Conservation (phyloP, 2,888 invertebrate species). For the Ennomos fuscantarius region DNA sequence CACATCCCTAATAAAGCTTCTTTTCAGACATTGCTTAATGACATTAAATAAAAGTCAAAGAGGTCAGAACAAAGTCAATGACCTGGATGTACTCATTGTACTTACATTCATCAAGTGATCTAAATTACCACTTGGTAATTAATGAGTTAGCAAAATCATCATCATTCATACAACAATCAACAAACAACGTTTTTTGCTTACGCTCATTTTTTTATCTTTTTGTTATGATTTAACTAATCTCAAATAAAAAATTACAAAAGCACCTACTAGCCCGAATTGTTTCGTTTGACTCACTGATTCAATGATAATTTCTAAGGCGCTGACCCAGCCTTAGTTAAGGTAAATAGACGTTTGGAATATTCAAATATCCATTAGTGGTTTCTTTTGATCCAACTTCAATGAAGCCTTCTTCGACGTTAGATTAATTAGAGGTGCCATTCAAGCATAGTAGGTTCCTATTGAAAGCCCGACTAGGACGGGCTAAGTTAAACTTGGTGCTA, state of each 20-base stretch:
- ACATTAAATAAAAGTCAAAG: neutral
- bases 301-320: slow-evolving; percentile 33
- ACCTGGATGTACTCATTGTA: neutral
- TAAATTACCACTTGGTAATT: slow-evolving; percentile 14
- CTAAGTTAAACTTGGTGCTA: slow-evolving; percentile 36
- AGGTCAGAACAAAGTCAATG: neutral
- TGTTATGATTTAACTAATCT: slow-evolving; percentile 10
- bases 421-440: slow-evolving; percentile 46
- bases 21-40: too few species aligned
- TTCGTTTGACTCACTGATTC: slow-evolving; percentile 38
- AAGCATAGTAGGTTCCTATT: slow-evolving; percentile 33
- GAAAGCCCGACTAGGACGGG: slow-evolving; percentile 27
- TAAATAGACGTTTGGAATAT: slow-evolving; percentile 64
- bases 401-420: slow-evolving; percentile 48
- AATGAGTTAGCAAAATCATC: slow-evolving; percentile 16
- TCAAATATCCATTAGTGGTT: slow-evolving; percentile 80
- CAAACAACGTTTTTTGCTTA: slow-evolving; percentile 5
- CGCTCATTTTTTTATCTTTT: slow-evolving; percentile 8
- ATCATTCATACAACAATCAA: slow-evolving; percentile 18
- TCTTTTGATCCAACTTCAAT: slow-evolving; percentile 68
- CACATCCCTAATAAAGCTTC: too few species aligned
- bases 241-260: slow-evolving; percentile 23
- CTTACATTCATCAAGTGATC: slow-evolving; percentile 8
- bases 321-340: slow-evolving; percentile 48
- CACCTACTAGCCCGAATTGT: slow-evolving; percentile 32